Evolutionary conservation across 2,113 vertebrate species (phyloP).

Genomic region (Argyrosomus japonicus): DNA sequence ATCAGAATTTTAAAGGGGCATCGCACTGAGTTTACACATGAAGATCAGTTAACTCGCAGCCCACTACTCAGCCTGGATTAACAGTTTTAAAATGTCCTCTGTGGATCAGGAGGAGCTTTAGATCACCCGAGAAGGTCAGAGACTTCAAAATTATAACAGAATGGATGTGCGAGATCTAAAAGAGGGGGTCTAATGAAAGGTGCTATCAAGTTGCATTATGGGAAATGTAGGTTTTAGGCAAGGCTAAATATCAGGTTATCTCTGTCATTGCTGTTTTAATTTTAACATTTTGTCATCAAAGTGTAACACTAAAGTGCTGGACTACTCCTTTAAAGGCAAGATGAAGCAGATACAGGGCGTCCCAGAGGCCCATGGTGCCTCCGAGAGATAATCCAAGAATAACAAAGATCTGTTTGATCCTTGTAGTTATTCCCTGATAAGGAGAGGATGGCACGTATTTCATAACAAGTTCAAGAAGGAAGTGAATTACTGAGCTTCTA

Average conservation of each 20-base stretch:
- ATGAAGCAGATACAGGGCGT: not conserved
- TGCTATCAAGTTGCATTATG: not conserved
- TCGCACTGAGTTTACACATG: not conserved
- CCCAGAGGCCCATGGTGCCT: not conserved
- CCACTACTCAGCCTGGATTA: not conserved
- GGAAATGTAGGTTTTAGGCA: not conserved
- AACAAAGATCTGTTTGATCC: conserved; percentile 38
- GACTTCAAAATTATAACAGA: not conserved
- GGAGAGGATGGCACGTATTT: not conserved
- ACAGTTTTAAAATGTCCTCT: not conserved
- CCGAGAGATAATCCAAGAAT: conserved; percentile 28
- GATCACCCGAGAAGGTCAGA: not conserved
- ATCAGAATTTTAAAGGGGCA: conserved; percentile 1
- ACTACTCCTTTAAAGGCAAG: not conserved
- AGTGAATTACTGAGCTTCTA: not conserved
- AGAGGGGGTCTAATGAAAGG: not conserved
- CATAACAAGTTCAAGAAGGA: not conserved
- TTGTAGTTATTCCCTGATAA: conserved; percentile 16
- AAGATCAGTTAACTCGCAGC: not conserved
- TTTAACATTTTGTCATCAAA: not conserved
- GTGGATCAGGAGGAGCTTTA: not conserved
- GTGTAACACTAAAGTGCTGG: not conserved
- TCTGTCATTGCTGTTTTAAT: not conserved
- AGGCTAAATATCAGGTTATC: not conserved
- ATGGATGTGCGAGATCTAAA: not conserved